These are phyloP conservation scores for Sternotherus odoratus DNA, from an alignment of 2,797 vertebrate species.

Conservation along the genomic window DNA sequence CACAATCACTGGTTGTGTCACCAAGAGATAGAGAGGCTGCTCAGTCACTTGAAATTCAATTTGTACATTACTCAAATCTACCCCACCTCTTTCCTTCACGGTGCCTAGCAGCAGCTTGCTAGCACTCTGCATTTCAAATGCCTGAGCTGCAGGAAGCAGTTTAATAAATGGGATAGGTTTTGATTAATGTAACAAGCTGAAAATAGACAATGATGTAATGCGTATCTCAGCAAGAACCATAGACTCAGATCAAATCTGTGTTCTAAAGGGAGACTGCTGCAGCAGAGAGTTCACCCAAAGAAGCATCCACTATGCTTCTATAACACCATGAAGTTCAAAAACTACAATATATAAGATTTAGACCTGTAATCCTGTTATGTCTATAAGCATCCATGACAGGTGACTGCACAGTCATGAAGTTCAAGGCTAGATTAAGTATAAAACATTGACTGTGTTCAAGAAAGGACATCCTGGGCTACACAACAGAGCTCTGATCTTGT, in stretches of 20 bases:
- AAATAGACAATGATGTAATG: conserved; percentile 82
- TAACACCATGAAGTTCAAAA: conserved; percentile 67
- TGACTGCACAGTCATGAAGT: conserved; percentile 64
- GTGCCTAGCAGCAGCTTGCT: conserved; percentile 77
- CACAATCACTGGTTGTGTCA: conserved; percentile 77
- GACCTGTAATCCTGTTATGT: conserved; percentile 52
- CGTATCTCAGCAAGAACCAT: conserved; percentile 73
- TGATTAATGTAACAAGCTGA: conserved; percentile 82
- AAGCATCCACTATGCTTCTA: conserved; percentile 54
- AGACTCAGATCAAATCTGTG: conserved; percentile 47
- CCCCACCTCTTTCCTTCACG: conserved; percentile 73
- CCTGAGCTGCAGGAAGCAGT: conserved; percentile 77
- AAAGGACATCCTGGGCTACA: conserved; percentile 16
- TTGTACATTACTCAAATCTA: conserved; percentile 77
- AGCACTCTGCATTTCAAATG: conserved; percentile 80
- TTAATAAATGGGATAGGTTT: conserved; percentile 82
- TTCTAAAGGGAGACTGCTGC: conserved; percentile 39
- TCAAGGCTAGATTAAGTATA: conserved; percentile 53
- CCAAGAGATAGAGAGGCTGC: conserved; percentile 82
- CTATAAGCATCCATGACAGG: conserved; percentile 39
- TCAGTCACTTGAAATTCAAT: conserved; percentile 85
- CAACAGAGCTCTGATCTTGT: not conserved
- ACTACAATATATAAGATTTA: conserved; percentile 44
- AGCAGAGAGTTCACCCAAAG: conserved; percentile 44
- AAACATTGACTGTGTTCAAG: conserved; percentile 42